A percentile compares a stretch with the other conserved stretches of the same genome.
Evolutionary conservation across 2,113 vertebrate genomes (phyloP).

Genomic region (Rhea pennata): DNA sequence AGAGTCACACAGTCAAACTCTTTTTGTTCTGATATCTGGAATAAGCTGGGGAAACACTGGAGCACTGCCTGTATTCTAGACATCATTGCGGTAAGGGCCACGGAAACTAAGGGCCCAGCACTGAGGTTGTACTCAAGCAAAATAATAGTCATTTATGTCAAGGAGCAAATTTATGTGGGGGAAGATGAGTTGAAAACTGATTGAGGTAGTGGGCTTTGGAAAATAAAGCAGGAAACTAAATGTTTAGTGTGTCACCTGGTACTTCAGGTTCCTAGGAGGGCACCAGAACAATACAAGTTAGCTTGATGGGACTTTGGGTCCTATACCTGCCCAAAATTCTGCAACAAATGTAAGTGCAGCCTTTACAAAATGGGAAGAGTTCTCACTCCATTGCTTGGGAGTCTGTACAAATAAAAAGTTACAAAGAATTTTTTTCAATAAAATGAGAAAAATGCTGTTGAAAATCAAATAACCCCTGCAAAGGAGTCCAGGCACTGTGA

Average conservation of each 20-base stretch:
- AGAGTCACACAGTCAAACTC: background rate
- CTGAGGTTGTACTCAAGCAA: background rate
- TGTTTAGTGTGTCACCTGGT: background rate
- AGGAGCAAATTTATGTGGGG: background rate
- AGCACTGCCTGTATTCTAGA: background rate
- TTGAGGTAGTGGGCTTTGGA: background rate
- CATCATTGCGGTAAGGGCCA: background rate
- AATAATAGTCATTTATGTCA: background rate
- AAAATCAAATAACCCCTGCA: background rate
- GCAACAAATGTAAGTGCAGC: background rate
- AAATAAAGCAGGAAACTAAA: background rate
- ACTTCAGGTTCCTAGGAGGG: background rate
- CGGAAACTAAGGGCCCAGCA: background rate
- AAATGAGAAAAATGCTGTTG: background rate
- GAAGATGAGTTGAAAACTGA: background rate
- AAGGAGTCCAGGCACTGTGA: background rate
- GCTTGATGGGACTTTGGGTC: background rate
- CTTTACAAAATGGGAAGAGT: background rate
- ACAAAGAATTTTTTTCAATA: background rate
- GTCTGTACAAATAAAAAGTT: background rate
- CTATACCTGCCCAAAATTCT: background rate
- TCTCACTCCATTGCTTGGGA: background rate
- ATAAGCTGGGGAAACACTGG: conserved; percentile 20
- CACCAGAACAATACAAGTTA: background rate
- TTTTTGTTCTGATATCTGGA: background rate